Evolutionary conservation across 2,113 vertebrate species (phyloP), one percentile per base, ranked within the genome.

Genomic region (Leptobrachium leishanense): DNA sequence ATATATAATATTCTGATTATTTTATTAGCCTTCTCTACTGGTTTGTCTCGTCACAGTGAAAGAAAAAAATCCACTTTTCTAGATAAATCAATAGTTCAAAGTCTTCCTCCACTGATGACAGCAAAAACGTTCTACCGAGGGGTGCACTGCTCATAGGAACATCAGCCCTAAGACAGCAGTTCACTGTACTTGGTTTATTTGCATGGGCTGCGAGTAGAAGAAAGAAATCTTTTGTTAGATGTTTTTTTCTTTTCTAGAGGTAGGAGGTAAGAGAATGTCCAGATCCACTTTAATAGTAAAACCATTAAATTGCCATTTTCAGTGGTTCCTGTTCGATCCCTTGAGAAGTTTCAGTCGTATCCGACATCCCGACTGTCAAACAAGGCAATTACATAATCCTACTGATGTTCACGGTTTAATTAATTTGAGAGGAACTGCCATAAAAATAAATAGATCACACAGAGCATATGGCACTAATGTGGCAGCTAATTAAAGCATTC

Each of bases 221-320:
- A 64, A 64, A 64, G 62, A 39, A 64, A 64, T 20, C 62, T 31
- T 64, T 64, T 43, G 10, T 67, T 20, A 12, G 39, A 4, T 66
- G 63, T 8, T 39, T 41, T 57, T 40, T 39, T 64, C 59, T 41
- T 57, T 40, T 39, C 13, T 13, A 62, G 59, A n/a, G n/a, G 59
- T 62, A 13, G 9, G 2, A 69, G 2, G 59, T 6, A 59, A 59
- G 65, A 77, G 50, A 59, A 77, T 68, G 59, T n/a, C 53, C 75
- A 77, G 66, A 54, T 77, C 68, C 66, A 46, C 20, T 70, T 62
- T 77, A 62, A 77, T 62, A 62, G 42, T 46, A 77, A 77, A 77
- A 77, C 55, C 54, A 77, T 68, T 77, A 69, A 77, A 69, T 69
- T 70, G 75, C 31, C 75, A 70, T 69, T 69, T 76, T 62, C 66